Evolutionary conservation across 2,797 vertebrate genomes (phyloP).

Genomic region (Urophycis tenuis): DNA sequence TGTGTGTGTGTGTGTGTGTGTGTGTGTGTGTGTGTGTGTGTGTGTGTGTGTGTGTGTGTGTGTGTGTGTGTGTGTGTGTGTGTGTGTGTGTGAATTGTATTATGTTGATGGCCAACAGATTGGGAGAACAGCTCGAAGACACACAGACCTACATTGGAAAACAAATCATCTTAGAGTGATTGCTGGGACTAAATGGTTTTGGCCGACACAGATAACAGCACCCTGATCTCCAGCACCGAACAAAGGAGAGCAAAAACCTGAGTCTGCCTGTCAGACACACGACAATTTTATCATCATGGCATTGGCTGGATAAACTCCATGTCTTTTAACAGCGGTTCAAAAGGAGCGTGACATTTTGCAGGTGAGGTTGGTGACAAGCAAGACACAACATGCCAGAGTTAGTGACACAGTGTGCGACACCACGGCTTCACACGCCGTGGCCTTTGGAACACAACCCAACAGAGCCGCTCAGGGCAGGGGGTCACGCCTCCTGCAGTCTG

Average conservation of each 20-base stretch:
- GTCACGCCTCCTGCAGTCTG: not conserved
- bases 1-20: not conserved
- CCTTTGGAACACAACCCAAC: no score
- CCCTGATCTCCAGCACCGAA: not conserved
- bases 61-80: not conserved
- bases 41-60: not conserved
- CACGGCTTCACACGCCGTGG: no score
- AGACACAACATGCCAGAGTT: not conserved
- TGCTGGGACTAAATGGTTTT: not conserved
- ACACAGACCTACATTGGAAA: not conserved
- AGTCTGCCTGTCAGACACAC: not conserved
- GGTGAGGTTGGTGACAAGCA: not conserved
- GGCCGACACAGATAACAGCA: not conserved
- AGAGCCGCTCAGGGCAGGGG: no score
- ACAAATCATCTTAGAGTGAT: not conserved
- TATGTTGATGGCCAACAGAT: not conserved
- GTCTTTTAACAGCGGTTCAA: not conserved
- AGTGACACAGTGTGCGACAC: no score
- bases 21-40: no score
- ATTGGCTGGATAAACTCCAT: not conserved
- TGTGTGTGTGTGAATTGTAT: not conserved
- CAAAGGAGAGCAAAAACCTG: not conserved
- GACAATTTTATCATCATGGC: not conserved
- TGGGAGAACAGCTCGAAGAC: not conserved
- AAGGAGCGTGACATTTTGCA: not conserved